Base-by-base conservation (phyloP, 2,797 vertebrate genomes). In the Neopelma chrysocephalum region DNA sequence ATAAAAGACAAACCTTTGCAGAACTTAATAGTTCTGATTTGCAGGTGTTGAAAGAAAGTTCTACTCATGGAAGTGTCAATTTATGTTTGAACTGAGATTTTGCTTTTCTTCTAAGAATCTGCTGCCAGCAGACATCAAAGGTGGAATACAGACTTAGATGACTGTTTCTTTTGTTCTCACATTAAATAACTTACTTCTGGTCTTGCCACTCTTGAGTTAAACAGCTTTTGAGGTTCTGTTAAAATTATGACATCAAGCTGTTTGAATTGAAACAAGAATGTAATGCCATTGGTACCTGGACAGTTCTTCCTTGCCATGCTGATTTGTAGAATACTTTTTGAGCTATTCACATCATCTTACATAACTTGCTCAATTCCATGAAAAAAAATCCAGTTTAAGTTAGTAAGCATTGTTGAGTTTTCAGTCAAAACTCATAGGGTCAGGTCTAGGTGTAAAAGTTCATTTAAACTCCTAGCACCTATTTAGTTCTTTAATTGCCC, bases 81-180 rank as follows among this genome's bases (percentile, higher is more conserved):
- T 91, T 86, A 31, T 87, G 22, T 36, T 58, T 85, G 20, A 66
- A 56, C 12, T 64, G 36, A 80, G 61, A 32, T 62, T 73, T 66
- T 78, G 32, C 7, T 71, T 93, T 83, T 93, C 60, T 32, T 64
- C 56, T 60, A 77, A 86, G 23, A 50, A 50, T 48, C 40, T 71
- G 45, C 32, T 93, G 34, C 36, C 26, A 90, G 34, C 45, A 81
- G 53, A 83, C 15, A 36, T 72, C 56, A 68, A 80, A 84, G 40
- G 73, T n/a, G 31, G n/a, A 89, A 69, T 65, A 43, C 5, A 42
- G 60, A 61, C 18, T 45, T 47, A 60, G 50, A 69, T 31, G 4
- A 93, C 73, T 51, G 22, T 15, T 87, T 90, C 7, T 62, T 81
- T 58, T 89, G 9, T 64, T 93, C 57, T 75, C 82, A 85, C 25